Evolutionary conservation across 1,140 invertebrate species (phyloP).

Genomic region (Drosophila erecta): DNA sequence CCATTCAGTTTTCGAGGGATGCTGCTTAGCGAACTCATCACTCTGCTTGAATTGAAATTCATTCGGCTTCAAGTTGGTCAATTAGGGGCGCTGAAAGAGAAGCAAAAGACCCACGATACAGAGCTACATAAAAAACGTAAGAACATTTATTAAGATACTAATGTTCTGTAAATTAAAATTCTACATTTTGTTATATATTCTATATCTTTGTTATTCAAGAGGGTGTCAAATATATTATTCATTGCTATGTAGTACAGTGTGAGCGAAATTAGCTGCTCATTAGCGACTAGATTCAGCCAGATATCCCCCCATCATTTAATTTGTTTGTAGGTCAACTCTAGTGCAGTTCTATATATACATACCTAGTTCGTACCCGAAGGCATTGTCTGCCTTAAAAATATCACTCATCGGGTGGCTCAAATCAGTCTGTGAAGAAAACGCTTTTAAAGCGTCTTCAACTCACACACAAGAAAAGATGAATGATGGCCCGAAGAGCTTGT

Average conservation of each 20-base stretch:
- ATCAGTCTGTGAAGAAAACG: conserved; percentile 49
- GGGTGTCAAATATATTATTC: background rate
- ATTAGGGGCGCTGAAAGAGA: conserved; percentile 54
- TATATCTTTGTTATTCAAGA: background rate
- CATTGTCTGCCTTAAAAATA: conserved; percentile 36
- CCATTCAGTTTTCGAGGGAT: conserved; percentile 66
- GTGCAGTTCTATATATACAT: conserved; percentile 52
- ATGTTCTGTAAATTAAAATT: no score
- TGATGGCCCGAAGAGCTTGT: conserved; percentile 62
- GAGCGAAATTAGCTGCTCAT: conserved; percentile 16
- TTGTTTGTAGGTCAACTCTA: conserved; percentile 61
- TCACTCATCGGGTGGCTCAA: conserved; percentile 71
- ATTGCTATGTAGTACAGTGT: background rate
- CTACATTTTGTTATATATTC: background rate
- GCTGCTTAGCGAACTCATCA: conserved; percentile 58
- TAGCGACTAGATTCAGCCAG: conserved; percentile 9
- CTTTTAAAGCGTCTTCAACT: conserved; percentile 45
- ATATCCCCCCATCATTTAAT: conserved; percentile 6
- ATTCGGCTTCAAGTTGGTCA: conserved; percentile 59
- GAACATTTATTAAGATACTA: no score
- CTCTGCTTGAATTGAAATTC: conserved; percentile 75
- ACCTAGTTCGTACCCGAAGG: background rate
- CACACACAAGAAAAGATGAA: conserved; percentile 63
- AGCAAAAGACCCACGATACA: background rate
- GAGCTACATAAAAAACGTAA: background rate